A percentile compares a stretch with the other conserved stretches of the same genome.
Conservation (phyloP, 1,140 invertebrate species). For the Bicyclus anynana region DNA sequence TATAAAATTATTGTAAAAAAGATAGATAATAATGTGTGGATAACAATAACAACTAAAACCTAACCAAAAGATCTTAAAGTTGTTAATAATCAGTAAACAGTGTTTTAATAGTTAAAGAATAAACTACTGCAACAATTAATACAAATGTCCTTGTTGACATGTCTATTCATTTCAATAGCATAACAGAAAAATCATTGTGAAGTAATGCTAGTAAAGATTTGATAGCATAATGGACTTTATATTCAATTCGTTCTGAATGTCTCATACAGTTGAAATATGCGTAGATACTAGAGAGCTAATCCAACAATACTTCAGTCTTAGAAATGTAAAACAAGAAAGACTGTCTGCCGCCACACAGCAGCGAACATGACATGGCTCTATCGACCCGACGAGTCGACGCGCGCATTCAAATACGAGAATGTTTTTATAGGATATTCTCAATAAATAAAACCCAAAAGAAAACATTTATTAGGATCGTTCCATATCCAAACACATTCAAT, state of each 20-base stretch:
- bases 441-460: constrained; percentile 11
- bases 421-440: constrained; percentile 19
- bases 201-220: too few species aligned
- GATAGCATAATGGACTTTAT: too few species aligned
- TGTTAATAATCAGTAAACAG: too few species aligned
- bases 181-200: background rate
- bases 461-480: background rate
- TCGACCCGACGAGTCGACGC: constrained; percentile 63
- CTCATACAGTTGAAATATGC: background rate
- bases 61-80: too few species aligned
- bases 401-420: constrained; percentile 54
- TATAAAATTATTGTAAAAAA: too few species aligned
- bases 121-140: too few species aligned
- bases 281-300: constrained; percentile 16
- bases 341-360: constrained; percentile 64
- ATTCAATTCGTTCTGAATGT: too few species aligned
- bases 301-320: constrained; percentile 23
- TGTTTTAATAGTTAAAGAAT: too few species aligned
- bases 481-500: background rate
- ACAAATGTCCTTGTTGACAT: background rate
- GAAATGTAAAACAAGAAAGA: constrained; percentile 57
- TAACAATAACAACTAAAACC: too few species aligned
- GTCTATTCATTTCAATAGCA: background rate
- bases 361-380: constrained; percentile 60
- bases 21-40: too few species aligned